A percentile compares a stretch with the other conserved stretches of the same genome.
Evolutionary conservation across 2,797 vertebrate species (phyloP).

Genomic region (Schizothorax lantsangensis): DNA sequence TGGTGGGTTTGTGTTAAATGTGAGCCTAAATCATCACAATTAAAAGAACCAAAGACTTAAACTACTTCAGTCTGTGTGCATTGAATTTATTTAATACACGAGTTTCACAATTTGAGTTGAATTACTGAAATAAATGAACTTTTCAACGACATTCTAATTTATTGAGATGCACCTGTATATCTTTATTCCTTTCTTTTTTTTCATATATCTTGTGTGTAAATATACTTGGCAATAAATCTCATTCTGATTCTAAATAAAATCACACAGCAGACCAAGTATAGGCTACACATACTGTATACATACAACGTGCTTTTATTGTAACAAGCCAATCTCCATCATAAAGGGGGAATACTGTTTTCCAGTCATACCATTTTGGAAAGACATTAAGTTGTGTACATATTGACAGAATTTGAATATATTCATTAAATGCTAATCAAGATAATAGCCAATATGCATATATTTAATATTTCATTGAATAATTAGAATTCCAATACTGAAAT

Average conservation of each 20-base stretch:
- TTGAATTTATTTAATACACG: too few relatives aligned
- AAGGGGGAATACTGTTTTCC: background rate
- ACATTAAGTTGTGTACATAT: background rate
- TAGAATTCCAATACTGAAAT: background rate
- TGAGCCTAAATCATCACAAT: too few relatives aligned
- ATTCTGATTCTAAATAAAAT: background rate
- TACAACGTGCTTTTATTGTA: slow-evolving; percentile 16
- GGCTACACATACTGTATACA: background rate
- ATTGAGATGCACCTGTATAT: too few relatives aligned
- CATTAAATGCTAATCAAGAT: background rate
- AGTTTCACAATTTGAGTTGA: too few relatives aligned
- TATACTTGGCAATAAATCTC: background rate
- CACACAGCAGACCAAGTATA: background rate
- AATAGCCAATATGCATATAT: slow-evolving; percentile 2
- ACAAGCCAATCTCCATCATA: background rate
- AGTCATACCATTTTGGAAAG: background rate
- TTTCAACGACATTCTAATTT: too few relatives aligned
- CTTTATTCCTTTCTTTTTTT: background rate
- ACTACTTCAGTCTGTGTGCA: too few relatives aligned
- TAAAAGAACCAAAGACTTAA: too few relatives aligned
- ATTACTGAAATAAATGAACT: too few relatives aligned
- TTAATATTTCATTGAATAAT: background rate
- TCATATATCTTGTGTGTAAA: background rate
- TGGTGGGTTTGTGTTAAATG: too few relatives aligned
- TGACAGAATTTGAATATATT: background rate